Percentiles rank a stretch among this genome's conserved stretches.
Evolutionary conservation across 2,888 invertebrate genomes (phyloP).

Genomic region (Netelia inedita): DNA sequence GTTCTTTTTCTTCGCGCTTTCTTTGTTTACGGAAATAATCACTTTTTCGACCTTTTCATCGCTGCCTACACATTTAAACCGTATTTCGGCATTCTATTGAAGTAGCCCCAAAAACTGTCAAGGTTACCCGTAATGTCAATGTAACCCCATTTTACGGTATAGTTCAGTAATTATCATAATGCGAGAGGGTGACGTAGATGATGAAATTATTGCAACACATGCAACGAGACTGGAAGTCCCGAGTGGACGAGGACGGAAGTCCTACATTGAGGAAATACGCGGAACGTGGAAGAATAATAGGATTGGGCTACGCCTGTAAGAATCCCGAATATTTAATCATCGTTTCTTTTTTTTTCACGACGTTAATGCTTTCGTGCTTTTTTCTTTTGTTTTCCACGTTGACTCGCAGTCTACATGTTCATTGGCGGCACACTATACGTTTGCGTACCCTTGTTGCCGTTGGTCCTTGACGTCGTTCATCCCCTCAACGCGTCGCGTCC

Average conservation of each 20-base stretch:
- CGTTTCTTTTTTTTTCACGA: not conserved
- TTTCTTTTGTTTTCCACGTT: not conserved
- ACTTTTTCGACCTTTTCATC: too few species aligned
- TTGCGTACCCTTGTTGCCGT: slow-evolving; percentile 32
- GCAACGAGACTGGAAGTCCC: not conserved
- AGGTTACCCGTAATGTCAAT: too few species aligned
- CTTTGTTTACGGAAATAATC: too few species aligned
- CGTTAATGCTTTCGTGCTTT: not conserved
- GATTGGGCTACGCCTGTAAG: slow-evolving; percentile 35
- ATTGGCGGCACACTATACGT: slow-evolving; percentile 30
- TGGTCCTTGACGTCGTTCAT: slow-evolving; percentile 42
- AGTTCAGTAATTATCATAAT: not conserved
- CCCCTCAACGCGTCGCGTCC: slow-evolving; percentile 57
- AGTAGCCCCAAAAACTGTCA: too few species aligned
- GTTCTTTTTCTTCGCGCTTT: not conserved
- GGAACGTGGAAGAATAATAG: not conserved
- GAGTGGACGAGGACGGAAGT: not conserved
- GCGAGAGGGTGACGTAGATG: slow-evolving; percentile 17
- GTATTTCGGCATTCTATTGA: too few species aligned
- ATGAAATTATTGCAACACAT: slow-evolving; percentile 41
- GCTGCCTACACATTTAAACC: too few species aligned
- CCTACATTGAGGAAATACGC: not conserved
- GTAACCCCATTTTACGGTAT: not conserved
- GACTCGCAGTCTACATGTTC: slow-evolving; percentile 49
- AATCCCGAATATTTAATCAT: not conserved